Conservation (phyloP, 2,797 vertebrate genomes). For the Chiropotes sagulatus region DNA sequence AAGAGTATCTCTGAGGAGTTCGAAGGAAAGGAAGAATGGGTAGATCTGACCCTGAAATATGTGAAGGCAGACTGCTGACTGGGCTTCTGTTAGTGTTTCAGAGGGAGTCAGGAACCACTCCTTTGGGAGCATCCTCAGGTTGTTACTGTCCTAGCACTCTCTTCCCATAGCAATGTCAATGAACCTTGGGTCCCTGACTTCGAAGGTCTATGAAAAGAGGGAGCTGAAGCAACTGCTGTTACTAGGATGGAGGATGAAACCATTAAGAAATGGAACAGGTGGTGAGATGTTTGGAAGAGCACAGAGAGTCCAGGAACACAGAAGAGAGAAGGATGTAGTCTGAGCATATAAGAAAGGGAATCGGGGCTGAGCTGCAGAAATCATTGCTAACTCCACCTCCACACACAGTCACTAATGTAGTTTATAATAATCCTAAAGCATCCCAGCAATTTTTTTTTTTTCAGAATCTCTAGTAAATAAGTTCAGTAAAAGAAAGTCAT, state of each 20-base stretch:
- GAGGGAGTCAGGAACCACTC: not conserved
- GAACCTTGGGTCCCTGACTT: not conserved
- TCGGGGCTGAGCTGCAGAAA: not conserved
- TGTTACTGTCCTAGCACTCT: not conserved
- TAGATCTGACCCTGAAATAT: not conserved
- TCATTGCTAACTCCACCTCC: not conserved
- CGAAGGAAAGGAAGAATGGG: not conserved
- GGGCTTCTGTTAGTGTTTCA: not conserved
- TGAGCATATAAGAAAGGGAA: not conserved
- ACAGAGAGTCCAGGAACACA: not conserved
- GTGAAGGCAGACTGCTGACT: not conserved
- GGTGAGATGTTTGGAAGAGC: not conserved
- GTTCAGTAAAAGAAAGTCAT: not conserved
- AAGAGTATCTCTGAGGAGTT: not conserved
- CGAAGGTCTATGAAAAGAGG: not conserved
- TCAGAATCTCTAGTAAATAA: not conserved
- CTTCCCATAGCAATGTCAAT: not conserved
- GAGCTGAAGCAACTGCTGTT: not conserved
- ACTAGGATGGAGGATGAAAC: not conserved
- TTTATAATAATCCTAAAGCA: too few relatives aligned
- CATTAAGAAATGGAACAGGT: not conserved
- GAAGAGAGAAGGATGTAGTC: not conserved
- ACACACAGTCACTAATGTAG: too few relatives aligned
- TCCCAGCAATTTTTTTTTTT: fast-evolving
- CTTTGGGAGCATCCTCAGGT: not conserved